Base-by-base conservation (phyloP, 2,888 invertebrate genomes). In the Parthenolecanium corni region DNA sequence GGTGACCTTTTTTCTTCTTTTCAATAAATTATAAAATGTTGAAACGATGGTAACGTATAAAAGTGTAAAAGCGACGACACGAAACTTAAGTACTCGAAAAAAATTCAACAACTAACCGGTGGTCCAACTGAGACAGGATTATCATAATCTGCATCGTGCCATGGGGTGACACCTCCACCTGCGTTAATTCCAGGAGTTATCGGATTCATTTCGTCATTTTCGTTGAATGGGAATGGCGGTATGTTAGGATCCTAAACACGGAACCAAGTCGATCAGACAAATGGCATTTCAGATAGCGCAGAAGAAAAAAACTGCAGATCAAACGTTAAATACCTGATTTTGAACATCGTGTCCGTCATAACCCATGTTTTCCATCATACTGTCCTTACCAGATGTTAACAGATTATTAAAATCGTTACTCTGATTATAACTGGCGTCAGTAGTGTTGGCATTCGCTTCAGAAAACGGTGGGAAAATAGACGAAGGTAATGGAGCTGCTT, bases 101-200 rank as follows among this genome's bases (percentile, higher is more conserved):
- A n/a, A 11, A 38, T 14, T 38, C 11, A 38, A 14, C 14, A n/a
- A 57, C 46, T 51, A 20, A 61, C 61, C 4, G 61, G 5, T 20
- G 49, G 61, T 21, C 51, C 61, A 67, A 85, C 86, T 61, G 88
- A 86, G 64, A 83, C 82, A 47, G 89, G 88, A 70, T 87, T 82
- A 71, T 89, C 89, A 72, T 87, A 87, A 71, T 88, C 88, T 70
- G 85, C 85, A 66, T 81, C 79, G 67, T 76, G 76, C 82, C 82
- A 83, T 3, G 82, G 82, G 5, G 81, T 82, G 1, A 79, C 78
- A 31, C 76, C 76, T 62, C 76, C 76, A 67, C 79, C 75, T 0
- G 81, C 81, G 71, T 79, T 76, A 18, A 72, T 72, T 40, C 78
- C 78, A 25, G 82, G 75, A 71, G 84, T 80, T 73, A 82, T 76